These are phyloP conservation scores for Crotalus viridis DNA, from an alignment of 2,113 vertebrate genomes.

Conservation along the genomic window DNA sequence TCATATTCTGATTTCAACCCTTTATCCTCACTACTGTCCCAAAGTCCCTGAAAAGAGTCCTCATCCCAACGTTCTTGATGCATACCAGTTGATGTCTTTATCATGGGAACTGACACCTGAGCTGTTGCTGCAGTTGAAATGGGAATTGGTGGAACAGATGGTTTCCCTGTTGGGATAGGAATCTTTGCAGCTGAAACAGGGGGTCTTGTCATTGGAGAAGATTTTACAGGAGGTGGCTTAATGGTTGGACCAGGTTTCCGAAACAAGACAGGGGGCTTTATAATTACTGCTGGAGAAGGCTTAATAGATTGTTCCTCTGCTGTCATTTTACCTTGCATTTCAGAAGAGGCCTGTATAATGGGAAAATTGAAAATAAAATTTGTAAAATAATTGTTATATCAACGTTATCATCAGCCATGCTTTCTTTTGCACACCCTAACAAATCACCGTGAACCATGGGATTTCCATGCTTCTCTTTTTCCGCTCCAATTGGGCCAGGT, in stretches of 20 bases:
- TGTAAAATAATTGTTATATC: conserved; percentile 41
- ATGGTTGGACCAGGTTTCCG: conserved; percentile 72
- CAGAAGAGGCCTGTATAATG: conserved; percentile 62
- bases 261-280: conserved; percentile 75
- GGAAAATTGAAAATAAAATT: conserved; percentile 57
- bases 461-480: background rate
- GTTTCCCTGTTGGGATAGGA: conserved; percentile 61
- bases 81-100: conserved; percentile 69
- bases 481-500: background rate
- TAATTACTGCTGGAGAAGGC: conserved; percentile 68
- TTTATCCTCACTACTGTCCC: conserved; percentile 82
- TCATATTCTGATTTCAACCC: conserved; percentile 71
- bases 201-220: conserved; percentile 65
- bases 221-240: conserved; percentile 66
- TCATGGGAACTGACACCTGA: conserved; percentile 66
- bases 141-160: conserved; percentile 67
- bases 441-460: background rate
- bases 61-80: conserved; percentile 80
- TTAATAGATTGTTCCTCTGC: conserved; percentile 62
- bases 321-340: conserved; percentile 57
- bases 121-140: conserved; percentile 61
- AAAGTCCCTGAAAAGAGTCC: conserved; percentile 81
- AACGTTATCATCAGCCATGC: background rate
- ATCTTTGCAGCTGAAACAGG: conserved; percentile 62
- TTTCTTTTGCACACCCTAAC: background rate